Evolutionary conservation across 1,140 invertebrate genomes (phyloP).

Genomic region (Drosophila erecta): DNA sequence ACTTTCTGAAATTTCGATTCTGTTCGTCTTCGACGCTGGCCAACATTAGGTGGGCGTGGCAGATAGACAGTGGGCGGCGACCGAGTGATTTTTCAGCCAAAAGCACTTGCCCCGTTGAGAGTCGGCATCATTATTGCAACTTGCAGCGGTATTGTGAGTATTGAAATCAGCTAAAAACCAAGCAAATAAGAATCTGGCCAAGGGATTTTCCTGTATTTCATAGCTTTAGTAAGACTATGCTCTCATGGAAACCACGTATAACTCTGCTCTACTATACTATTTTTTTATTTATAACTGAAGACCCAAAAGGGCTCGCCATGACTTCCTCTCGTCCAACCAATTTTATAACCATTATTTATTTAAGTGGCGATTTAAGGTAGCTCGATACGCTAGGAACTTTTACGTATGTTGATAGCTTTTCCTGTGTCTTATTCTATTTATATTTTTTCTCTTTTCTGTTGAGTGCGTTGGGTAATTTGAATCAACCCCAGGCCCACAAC

Average conservation of each 20-base stretch:
- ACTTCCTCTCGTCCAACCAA: not conserved
- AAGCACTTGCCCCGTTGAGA: not conserved
- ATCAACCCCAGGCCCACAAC: slow-evolving; percentile 12
- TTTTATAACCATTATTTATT: slow-evolving; percentile 1
- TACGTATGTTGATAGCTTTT: not conserved
- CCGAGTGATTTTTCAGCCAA: not conserved
- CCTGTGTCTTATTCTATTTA: not conserved
- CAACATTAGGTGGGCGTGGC: slow-evolving; percentile 3
- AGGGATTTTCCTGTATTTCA: not conserved
- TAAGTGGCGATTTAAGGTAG: not conserved
- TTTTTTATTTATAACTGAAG: not conserved
- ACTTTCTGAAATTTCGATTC: not conserved
- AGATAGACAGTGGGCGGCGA: not conserved
- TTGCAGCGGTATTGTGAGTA: not conserved
- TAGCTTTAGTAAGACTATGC: not conserved
- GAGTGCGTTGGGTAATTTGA: slow-evolving; percentile 19
- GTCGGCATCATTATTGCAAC: not conserved
- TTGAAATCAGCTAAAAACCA: not conserved
- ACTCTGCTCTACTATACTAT: not conserved
- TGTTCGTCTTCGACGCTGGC: not conserved
- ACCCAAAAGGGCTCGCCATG: not conserved
- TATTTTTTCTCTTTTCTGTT: no score
- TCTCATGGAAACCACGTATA: not conserved
- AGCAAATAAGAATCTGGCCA: not conserved
- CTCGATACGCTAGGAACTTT: not conserved